phyloP scores from a whole-genome alignment of 2,797 vertebrate species.

The Mycteria americana region DNA sequence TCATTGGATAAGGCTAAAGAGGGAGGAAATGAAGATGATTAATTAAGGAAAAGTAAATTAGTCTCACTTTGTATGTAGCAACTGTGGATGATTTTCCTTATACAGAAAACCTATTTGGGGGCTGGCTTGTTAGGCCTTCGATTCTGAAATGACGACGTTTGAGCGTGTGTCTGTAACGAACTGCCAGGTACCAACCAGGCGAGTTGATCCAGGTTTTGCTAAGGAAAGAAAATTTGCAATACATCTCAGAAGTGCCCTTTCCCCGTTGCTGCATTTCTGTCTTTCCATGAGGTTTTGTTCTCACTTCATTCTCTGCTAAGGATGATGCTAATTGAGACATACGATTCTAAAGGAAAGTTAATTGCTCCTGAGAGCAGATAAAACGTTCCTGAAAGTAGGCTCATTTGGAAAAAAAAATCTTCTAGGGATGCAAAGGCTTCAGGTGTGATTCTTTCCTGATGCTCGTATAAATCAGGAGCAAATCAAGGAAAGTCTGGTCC shows the following conservation, averaged over 20 bases:
- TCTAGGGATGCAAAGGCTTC: not conserved
- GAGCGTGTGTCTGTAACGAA: not conserved
- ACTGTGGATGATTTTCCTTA: not conserved
- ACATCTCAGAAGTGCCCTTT: not conserved
- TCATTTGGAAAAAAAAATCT: not conserved
- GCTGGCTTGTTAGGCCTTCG: not conserved
- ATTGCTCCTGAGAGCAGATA: not conserved
- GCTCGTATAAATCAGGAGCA: not conserved
- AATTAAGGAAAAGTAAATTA: conserved; percentile 52
- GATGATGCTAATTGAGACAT: not conserved
- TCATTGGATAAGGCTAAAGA: not conserved
- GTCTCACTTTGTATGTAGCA: not conserved
- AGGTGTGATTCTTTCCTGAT: not conserved
- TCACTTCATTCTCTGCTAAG: not conserved
- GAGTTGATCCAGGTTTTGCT: not conserved
- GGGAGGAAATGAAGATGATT: conserved; percentile 38
- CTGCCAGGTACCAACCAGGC: not conserved
- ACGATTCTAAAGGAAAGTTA: not conserved
- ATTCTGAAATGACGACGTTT: not conserved
- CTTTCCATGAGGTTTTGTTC: not conserved
- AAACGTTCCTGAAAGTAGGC: not conserved
- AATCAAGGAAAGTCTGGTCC: not conserved
- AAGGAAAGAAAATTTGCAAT: fast-evolving
- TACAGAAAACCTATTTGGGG: not conserved
- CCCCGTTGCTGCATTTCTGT: not conserved